Evolutionary conservation across 2,797 vertebrate genomes (phyloP).

Genomic region (Phoebastria nigripes): DNA sequence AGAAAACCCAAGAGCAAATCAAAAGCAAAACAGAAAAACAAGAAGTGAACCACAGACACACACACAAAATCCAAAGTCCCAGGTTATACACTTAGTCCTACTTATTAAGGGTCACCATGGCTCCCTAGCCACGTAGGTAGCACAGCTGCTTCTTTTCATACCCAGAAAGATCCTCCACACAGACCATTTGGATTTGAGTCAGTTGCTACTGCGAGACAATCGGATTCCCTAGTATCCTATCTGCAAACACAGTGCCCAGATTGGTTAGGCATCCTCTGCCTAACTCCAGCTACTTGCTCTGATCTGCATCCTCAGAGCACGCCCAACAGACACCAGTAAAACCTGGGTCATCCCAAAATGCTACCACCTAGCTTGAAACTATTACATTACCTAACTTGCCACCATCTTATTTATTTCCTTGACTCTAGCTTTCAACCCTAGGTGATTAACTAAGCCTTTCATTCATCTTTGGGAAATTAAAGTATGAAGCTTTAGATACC

Average conservation of each 20-base stretch:
- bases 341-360: neutral
- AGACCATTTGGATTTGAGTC: neutral
- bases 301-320: neutral
- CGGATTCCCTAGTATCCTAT: rapidly evolving
- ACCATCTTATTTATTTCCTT: neutral
- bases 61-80: neutral
- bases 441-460: neutral
- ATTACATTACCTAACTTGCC: neutral
- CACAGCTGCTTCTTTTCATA: neutral
- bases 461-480: neutral
- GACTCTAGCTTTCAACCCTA: neutral
- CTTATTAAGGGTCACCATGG: neutral
- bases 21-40: neutral
- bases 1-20: neutral
- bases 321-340: neutral
- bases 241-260: neutral
- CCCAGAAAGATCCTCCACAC: neutral
- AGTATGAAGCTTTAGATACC: neutral
- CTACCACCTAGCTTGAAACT: neutral
- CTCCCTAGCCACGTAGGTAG: neutral
- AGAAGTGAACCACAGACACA: neutral
- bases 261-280: neutral
- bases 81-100: neutral
- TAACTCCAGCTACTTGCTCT: neutral
- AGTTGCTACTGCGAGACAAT: neutral